These are phyloP conservation scores for Phaonia tiefii DNA, from an alignment of 2,888 invertebrate species.

Conservation along the genomic window DNA sequence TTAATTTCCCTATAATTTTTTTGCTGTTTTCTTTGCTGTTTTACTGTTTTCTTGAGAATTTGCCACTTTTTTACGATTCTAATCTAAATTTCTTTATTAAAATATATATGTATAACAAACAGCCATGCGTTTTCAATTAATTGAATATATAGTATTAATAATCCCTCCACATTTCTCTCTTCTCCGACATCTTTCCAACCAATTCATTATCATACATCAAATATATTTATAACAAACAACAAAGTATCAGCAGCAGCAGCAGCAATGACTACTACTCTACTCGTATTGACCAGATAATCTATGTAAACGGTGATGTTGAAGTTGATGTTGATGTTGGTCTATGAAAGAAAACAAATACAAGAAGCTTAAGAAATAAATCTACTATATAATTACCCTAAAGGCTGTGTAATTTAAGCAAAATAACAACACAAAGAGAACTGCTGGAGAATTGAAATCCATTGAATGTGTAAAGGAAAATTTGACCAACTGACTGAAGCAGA, in stretches of 20 bases:
- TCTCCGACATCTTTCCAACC: background rate
- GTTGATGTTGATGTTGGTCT: background rate
- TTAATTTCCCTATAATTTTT: too few species aligned
- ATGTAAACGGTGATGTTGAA: background rate
- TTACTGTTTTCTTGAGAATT: too few species aligned
- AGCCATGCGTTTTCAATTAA: background rate
- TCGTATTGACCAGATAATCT: background rate
- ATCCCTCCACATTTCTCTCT: slow-evolving; percentile 8
- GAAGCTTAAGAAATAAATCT: slow-evolving; percentile 55
- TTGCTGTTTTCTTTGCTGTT: too few species aligned
- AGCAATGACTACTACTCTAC: slow-evolving; percentile 12
- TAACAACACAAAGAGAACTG: slow-evolving; percentile 27
- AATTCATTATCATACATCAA: slow-evolving; percentile 20
- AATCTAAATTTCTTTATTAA: slow-evolving; percentile 14
- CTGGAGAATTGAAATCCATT: slow-evolving; percentile 2
- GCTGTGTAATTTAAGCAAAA: slow-evolving; percentile 59
- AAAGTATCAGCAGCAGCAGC: slow-evolving; percentile 3
- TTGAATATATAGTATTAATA: slow-evolving; percentile 28
- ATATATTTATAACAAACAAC: slow-evolving; percentile 18
- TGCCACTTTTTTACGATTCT: background rate
- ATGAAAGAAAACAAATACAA: slow-evolving; percentile 38
- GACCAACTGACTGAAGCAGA: slow-evolving; percentile 24
- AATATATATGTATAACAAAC: background rate
- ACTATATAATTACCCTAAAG: slow-evolving; percentile 54
- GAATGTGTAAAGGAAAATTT: background rate